These are phyloP conservation scores for Telenomus remus DNA, from an alignment of 1,140 invertebrate species.

Conservation along the genomic window DNA sequence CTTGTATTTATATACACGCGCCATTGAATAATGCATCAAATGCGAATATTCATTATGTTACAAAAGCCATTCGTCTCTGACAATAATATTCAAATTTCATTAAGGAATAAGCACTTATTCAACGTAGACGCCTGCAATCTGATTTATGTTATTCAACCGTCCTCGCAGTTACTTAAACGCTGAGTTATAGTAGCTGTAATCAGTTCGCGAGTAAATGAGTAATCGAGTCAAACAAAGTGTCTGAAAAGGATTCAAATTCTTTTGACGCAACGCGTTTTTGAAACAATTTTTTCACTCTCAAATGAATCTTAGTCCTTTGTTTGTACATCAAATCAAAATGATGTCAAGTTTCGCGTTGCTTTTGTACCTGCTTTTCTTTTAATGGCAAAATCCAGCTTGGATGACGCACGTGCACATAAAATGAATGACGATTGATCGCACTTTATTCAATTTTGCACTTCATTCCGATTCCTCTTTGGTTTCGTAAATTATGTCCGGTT, in stretches of 20 bases:
- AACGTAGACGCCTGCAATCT: slow-evolving; percentile 3
- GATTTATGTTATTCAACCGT: slow-evolving; percentile 24
- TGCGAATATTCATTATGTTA: slow-evolving; percentile 42
- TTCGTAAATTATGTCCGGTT: background rate
- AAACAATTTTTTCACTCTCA: no score
- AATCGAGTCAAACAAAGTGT: background rate
- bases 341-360: no score
- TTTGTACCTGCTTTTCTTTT: no score
- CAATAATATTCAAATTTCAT: slow-evolving; percentile 45
- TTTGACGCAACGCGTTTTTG: no score
- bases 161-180: slow-evolving; percentile 15
- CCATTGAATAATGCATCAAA: slow-evolving; percentile 32
- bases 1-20: slow-evolving; percentile 40
- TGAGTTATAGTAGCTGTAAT: slow-evolving; percentile 7
- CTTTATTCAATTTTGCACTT: background rate
- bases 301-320: no score
- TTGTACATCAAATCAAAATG: no score
- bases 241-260: no score
- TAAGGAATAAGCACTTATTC: slow-evolving; percentile 27
- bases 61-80: slow-evolving; percentile 25
- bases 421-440: no score
- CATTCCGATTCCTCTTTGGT: background rate
- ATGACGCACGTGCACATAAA: no score
- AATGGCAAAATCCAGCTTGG: no score
- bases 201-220: slow-evolving; percentile 6